These are phyloP conservation scores for Anaspis maculata DNA, from an alignment of 2,888 invertebrate species.

Conservation along the genomic window DNA sequence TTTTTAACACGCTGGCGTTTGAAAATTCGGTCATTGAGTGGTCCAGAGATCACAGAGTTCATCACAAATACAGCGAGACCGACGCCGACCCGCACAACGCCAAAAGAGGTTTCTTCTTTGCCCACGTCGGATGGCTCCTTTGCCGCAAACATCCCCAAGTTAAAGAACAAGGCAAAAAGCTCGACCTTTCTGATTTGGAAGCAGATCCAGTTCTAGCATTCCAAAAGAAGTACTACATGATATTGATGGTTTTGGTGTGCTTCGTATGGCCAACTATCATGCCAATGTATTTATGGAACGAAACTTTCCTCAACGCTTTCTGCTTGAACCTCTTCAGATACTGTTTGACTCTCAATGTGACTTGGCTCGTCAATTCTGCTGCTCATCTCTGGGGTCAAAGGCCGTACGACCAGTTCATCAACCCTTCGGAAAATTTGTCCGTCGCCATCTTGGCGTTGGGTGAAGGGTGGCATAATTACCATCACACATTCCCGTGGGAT, in stretches of 20 bases:
- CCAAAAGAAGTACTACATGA: slow-evolving; percentile 61
- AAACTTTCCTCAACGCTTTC: slow-evolving; percentile 58
- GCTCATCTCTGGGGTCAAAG: slow-evolving; percentile 75
- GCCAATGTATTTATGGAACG: slow-evolving; percentile 71
- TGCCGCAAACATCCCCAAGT: slow-evolving; percentile 87
- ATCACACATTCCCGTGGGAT: slow-evolving; percentile 80
- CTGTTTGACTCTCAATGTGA: slow-evolving; percentile 68
- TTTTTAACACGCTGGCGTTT: slow-evolving; percentile 66
- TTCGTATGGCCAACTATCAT: slow-evolving; percentile 69
- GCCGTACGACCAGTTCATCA: slow-evolving; percentile 67
- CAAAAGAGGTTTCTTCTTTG: slow-evolving; percentile 88
- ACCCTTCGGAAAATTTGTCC: slow-evolving; percentile 61
- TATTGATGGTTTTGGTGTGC: slow-evolving; percentile 48
- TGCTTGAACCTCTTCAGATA: slow-evolving; percentile 69
- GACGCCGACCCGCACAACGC: slow-evolving; percentile 93
- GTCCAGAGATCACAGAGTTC: slow-evolving; percentile 52
- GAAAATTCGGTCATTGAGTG: slow-evolving; percentile 3
- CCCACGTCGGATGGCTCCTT: slow-evolving; percentile 92
- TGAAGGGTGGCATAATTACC: slow-evolving; percentile 84
- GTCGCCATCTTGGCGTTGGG: slow-evolving; percentile 63
- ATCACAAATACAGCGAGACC: slow-evolving; percentile 90
- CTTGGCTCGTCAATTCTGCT: slow-evolving; percentile 83
- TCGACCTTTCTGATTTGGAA: slow-evolving; percentile 78
- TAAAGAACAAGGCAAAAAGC: slow-evolving; percentile 72
- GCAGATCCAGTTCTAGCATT: slow-evolving; percentile 75